Base-by-base conservation (phyloP, 2,113 vertebrate genomes). In the Psettodes erumei region DNA sequence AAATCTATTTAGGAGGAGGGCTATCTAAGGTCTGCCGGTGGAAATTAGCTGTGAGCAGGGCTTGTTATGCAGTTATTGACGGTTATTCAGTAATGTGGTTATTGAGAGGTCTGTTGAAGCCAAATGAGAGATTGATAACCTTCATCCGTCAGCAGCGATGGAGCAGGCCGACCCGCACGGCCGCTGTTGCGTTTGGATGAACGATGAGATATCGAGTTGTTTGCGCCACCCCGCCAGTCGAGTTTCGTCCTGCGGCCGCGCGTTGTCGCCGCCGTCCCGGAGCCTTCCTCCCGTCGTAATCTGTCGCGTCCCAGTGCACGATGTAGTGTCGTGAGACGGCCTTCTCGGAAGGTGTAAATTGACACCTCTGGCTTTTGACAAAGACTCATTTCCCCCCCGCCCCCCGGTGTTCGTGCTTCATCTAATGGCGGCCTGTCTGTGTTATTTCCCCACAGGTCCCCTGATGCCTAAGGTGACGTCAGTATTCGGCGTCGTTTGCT, bases 1-100 rank as follows among this genome's bases (percentile, higher is more conserved):
- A 85, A 85, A 91, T 86, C 79, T 85, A 69, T 90, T 90, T 83
- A 79, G 86, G 71, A 84, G 82, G 63, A 27, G 51, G 71, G 65
- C 67, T 75, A 66, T 75, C 77, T 73, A 48, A 62, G 80, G 69
- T 73, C 64, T 71, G 72, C 72, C 19, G 50, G 53, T 74, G 68
- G 71, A 89, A 84, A 90, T 77, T 77, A 77, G 74, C 73, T 45
- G 40, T 50, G 35, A 76, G 64, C 55, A 25, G 27, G 32, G 70
- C 48, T 75, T 62, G 71, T 83, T 82, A 37, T n/a, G 2, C 50
- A 56, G 47, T 62, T 76, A 83, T 63, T 86, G 82, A 87, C 83
- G 65, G 58, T 80, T 83, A 76, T 60, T 77, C 70, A 47, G 12
- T 81, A 71, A 83, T 40, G 45, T 40, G 48, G 35, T 65, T 58